Base-by-base conservation (phyloP, 37 sponge, comb jelly and placozoan genomes). In the Corticium candelabrum region DNA sequence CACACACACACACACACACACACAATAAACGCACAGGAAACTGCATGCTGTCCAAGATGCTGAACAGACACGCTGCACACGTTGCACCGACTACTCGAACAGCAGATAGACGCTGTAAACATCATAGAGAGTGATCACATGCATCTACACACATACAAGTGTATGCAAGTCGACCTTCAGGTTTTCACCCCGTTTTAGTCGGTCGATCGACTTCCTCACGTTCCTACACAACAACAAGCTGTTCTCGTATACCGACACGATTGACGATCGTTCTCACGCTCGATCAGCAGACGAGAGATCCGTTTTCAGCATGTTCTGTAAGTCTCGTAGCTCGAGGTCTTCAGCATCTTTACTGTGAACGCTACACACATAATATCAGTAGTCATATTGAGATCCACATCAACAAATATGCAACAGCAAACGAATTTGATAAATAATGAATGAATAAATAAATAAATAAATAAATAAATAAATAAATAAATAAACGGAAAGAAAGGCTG, bases 271-370 rank as follows among this genome's bases (percentile, higher is more conserved):
- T 72, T 11, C 82, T 80, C 33, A 80, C 82, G n/a, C 73, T 34
- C 73, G 69, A 21, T 80, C 82, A 5, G 27, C 3, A 5, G 39
- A 3, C 11, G 80, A 37, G 33, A 80, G n/a, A 29, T 80, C 41
- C 7, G 57, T 27, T 79, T 37, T 79, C 35, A 79, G 11, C 82
- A 80, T 80, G 80, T 80, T 77, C 30, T 80, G 82, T 3, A 80
- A 69, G 5, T 80, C 82, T 35, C 38, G 21, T 29, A 80, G 40
- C 31, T 80, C 82, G 15, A 77, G 76, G 80, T 3, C 5, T 3
- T 80, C 82, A 11, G n/a, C 32, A 0, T 37, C 80, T 30, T 21
- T 77, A 43, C 80, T 76, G 50, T 76, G 77, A 7, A 76, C 5
- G 27, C 77, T 78, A 75, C 27, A 74, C 62, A 50, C 15, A 50